Evolutionary conservation across 2,888 invertebrate species (phyloP).

Genomic region (Mimachlamys varia): DNA sequence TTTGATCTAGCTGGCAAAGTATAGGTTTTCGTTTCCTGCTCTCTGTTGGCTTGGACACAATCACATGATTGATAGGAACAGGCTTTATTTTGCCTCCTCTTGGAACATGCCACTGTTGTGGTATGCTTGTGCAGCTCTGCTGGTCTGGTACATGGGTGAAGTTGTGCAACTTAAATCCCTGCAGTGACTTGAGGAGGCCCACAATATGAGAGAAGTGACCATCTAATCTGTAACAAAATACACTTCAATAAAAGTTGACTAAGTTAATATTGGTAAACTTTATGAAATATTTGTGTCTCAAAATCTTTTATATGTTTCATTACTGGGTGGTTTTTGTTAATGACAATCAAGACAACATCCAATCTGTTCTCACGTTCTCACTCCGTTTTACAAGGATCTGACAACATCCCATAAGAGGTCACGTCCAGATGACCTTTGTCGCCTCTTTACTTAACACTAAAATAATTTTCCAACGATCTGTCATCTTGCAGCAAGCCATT

Average conservation of each 20-base stretch:
- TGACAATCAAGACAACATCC: no score
- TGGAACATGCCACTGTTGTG: slow-evolving; percentile 57
- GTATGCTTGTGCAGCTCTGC: slow-evolving; percentile 53
- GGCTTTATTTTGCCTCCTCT: slow-evolving; percentile 52
- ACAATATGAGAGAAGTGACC: slow-evolving; percentile 56
- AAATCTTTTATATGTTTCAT: no score
- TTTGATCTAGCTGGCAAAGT: slow-evolving; percentile 42
- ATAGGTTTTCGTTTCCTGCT: slow-evolving; percentile 50
- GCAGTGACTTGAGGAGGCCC: slow-evolving; percentile 52
- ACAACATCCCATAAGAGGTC: no score
- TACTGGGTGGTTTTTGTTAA: no score
- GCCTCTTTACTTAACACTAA: no score
- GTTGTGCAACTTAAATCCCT: slow-evolving; percentile 55
- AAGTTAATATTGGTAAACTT: no score
- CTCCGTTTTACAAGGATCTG: no score
- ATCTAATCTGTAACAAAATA: slow-evolving; percentile 50
- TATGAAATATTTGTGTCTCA: no score
- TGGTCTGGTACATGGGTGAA: slow-evolving; percentile 50
- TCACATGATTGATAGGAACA: slow-evolving; percentile 52
- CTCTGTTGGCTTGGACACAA: slow-evolving; percentile 53
- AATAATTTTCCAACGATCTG: no score
- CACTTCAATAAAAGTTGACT: neutral
- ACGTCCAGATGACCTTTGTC: no score
- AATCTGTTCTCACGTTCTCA: no score
- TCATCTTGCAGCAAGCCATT: no score